Base-by-base conservation (phyloP, 2,888 invertebrate genomes). In the Heliconius erato region DNA sequence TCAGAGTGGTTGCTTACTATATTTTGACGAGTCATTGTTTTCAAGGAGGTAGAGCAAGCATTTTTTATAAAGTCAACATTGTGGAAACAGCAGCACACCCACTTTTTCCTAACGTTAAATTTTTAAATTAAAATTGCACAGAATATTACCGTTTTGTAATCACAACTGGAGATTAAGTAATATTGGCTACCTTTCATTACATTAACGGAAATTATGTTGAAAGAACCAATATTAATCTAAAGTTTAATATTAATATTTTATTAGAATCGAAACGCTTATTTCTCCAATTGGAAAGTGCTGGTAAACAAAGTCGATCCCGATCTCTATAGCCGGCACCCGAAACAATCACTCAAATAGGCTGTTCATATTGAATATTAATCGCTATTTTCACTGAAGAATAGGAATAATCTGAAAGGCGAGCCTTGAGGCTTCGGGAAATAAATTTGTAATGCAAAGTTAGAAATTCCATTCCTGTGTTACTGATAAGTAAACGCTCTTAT, bases 371-470 rank as follows among this genome's bases (percentile, higher is more conserved):
- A 95, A 95, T 95, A 95, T 95, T 96, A 95, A 96, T 95, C 93
- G 91, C 91, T 89, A 92, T 94, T 95, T 94, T 93, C 94, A 94
- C 93, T 92, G 92, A 94, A 93, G 94, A 94, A 93, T 92, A 90
- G 90, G 89, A 93, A 95, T 95, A 94, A 95, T 93, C 92, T 91
- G 91, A 93, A 94, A 93, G 91, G 92, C 90, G 90, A 92, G 88
- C 89, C 91, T 88, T 89, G 88, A 90, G 90, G 92, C 90, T 89
- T 89, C 89, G 91, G 93, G 92, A 94, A 95, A 94, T 94, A 94
- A 94, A 95, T 95, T 95, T 95, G 95, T 95, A 95, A 95, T 95
- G 93, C 95, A 94, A 96, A 96, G 94, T 95, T 92, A 93, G 93
- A 94, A 95, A 95, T 95, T 94, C 91, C 93, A 94, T 94, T 94